Base-by-base conservation (phyloP, 1,140 invertebrate genomes). In the Drosophila grimshawi region DNA sequence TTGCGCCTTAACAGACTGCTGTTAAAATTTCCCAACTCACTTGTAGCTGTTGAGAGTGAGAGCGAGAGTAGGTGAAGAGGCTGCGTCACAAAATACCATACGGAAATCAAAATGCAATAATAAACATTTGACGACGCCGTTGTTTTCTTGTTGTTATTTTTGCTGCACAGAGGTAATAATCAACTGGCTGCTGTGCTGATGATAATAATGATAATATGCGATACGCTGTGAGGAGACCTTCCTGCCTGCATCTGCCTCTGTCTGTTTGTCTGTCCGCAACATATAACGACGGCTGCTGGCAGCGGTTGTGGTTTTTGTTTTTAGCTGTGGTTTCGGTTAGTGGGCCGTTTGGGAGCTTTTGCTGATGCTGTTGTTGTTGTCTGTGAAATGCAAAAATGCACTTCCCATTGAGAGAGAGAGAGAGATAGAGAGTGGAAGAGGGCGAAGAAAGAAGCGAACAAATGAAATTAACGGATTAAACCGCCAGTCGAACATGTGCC, bases 91-190 rank as follows among this genome's bases (percentile, higher is more conserved):
- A 57, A 70, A 68, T 65, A 62, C 71, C 73, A 80, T 83, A 80
- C 83, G 83, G 83, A 86, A 86, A 88, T 86, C 68, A 82, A 86
- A 86, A 86, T 86, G 79, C 79, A 86, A 86, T 88, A 86, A 80
- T 88, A 88, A 86, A 80, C 80, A 86, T 75, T 78, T 67, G 27
- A 51, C 33, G 49, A 39, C 39, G 55, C 48, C 45, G 56, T 11
- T 57, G 70, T 37, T 46, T 33, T 49, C 41, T 10, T 68, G 64
- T 65, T 69, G 45, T 33, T 78, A 41, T 67, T 65, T 37, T 46
- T 62, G 63, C 10, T 64, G 72, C 67, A 76, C 33, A 71, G 68
- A 65, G 61, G 68, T 65, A 65, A 76, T 76, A 70, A 76, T 71
- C 73, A 65, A 59, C 67, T 63, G 43, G 65, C 65, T 74, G 71